Conservation (phyloP, 2,888 invertebrate species). For the Athalia cordata region DNA sequence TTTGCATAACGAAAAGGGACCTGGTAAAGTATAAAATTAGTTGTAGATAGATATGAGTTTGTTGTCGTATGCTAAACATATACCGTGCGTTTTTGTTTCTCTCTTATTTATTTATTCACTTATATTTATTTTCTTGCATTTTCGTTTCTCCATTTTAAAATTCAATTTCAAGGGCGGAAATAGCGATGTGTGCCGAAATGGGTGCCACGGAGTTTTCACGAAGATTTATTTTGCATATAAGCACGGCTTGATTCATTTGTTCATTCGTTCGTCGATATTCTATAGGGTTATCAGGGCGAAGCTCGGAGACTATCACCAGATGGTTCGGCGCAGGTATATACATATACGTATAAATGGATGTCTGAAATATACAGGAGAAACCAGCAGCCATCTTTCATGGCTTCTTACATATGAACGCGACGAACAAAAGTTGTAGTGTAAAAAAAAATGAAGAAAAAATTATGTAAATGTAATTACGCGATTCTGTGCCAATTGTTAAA, state of each 20-base stretch:
- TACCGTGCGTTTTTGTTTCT: neutral
- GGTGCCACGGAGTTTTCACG: conserved; percentile 3
- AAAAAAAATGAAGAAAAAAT: no score
- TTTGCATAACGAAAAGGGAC: no score
- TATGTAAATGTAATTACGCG: no score
- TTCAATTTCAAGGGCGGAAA: conserved; percentile 31
- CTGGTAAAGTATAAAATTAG: no score
- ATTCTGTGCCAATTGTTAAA: no score
- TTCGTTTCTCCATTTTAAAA: neutral
- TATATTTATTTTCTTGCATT: neutral
- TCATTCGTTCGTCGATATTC: conserved; percentile 1
- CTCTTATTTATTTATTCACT: conserved; percentile 1
- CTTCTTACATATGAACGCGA: no score
- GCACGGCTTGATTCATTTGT: neutral
- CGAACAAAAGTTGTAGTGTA: no score
- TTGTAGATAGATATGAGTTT: no score
- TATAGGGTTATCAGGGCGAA: neutral
- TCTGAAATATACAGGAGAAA: no score
- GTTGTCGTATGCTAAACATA: no score
- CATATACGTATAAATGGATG: no score
- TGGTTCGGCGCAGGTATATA: neutral
- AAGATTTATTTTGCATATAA: conserved; percentile 17
- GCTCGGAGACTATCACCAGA: neutral
- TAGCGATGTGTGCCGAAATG: neutral
- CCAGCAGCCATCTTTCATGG: no score